Conservation (phyloP, 2,113 vertebrate genomes). For the Sorex fumeus region DNA sequence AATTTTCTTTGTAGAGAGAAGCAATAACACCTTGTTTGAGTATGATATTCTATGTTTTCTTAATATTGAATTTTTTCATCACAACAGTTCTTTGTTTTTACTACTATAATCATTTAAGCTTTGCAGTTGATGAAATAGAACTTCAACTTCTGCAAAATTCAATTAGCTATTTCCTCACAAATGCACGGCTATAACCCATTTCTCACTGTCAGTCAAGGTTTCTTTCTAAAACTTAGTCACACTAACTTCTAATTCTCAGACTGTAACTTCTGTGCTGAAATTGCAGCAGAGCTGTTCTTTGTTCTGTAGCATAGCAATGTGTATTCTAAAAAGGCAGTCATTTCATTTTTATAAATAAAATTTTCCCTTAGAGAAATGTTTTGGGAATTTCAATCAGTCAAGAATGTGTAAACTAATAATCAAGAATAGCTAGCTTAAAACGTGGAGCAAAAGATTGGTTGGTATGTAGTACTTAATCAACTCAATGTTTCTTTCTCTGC, state of each 20-base stretch:
- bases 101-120: slow-evolving; percentile 49
- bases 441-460: slow-evolving; percentile 70
- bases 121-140: slow-evolving; percentile 33
- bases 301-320: slow-evolving; percentile 70
- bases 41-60: slow-evolving; percentile 15
- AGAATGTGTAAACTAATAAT: slow-evolving; percentile 53
- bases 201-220: slow-evolving; percentile 23
- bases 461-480: slow-evolving; percentile 76
- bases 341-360: slow-evolving; percentile 49
- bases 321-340: slow-evolving; percentile 29
- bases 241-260: slow-evolving; percentile 1
- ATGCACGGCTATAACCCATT: not conserved
- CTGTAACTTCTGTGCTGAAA: slow-evolving; percentile 63
- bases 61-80: slow-evolving; percentile 39
- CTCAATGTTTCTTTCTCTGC: slow-evolving; percentile 75
- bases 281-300: slow-evolving; percentile 57
- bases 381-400: slow-evolving; percentile 65
- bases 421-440: slow-evolving; percentile 76
- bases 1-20: slow-evolving; percentile 33
- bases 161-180: slow-evolving; percentile 23
- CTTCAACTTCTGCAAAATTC: slow-evolving; percentile 42
- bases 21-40: not conserved
- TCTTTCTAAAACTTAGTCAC: slow-evolving; percentile 52
- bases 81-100: not conserved
- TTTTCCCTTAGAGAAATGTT: slow-evolving; percentile 62